Percentiles rank a stretch among this genome's conserved stretches.
phyloP scores from a whole-genome alignment of 37 sponge, comb jelly and placozoan species.

The Beroe ovata region DNA sequence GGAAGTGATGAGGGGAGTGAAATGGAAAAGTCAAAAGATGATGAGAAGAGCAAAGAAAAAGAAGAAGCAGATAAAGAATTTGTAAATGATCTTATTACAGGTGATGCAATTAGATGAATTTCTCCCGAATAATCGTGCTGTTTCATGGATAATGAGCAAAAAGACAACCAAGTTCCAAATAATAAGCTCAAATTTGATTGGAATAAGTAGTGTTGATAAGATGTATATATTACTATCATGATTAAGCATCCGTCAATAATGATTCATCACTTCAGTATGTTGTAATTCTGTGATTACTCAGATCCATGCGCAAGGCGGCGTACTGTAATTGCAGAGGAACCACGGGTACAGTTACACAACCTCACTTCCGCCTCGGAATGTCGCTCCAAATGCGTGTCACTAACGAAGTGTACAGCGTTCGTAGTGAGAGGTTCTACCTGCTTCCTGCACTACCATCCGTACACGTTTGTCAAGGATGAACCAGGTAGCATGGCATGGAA shows the following conservation, averaged over 20 bases:
- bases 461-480: background rate
- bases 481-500: background rate
- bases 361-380: slow-evolving; percentile 26
- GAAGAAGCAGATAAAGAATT: background rate
- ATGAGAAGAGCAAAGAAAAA: background rate
- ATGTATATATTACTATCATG: too few relatives aligned
- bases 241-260: too few relatives aligned
- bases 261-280: too few relatives aligned
- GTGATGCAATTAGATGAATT: too few relatives aligned
- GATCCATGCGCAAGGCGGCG: background rate
- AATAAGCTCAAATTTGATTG: too few relatives aligned
- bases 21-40: background rate
- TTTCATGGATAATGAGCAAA: too few relatives aligned
- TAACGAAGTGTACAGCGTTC: background rate
- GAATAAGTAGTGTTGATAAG: too few relatives aligned
- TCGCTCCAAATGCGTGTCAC: background rate
- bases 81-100: background rate
- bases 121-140: too few relatives aligned
- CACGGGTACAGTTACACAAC: too few relatives aligned
- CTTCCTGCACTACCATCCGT: background rate
- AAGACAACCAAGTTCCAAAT: too few relatives aligned
- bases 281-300: too few relatives aligned
- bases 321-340: background rate
- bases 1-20: background rate
- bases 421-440: background rate